These are phyloP conservation scores for Calyptommatus sinebrachiatus DNA, from an alignment of 2,113 vertebrate genomes.

Conservation along the genomic window DNA sequence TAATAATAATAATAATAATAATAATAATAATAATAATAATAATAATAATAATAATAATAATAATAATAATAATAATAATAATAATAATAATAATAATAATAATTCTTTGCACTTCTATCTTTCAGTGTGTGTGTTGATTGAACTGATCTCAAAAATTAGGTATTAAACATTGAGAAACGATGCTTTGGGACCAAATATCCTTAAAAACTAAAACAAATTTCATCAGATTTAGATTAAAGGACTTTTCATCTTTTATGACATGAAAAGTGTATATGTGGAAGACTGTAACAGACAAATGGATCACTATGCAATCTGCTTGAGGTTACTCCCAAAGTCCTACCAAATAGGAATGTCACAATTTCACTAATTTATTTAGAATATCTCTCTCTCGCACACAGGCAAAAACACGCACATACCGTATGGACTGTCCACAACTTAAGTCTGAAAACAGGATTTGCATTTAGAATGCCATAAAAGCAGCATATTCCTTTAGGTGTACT, in stretches of 20 bases:
- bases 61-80: no score
- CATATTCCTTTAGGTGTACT: conserved; percentile 55
- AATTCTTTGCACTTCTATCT: neutral
- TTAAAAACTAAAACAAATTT: conserved; percentile 50
- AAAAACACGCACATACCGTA: neutral
- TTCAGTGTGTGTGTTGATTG: conserved; percentile 35
- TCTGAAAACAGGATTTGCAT: conserved; percentile 68
- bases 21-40: no score
- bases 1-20: no score
- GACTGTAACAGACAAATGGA: neutral
- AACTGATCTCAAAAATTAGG: conserved; percentile 50
- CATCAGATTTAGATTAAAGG: conserved; percentile 47
- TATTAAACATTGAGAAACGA: conserved; percentile 26
- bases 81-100: no score
- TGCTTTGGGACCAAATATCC: conserved; percentile 24
- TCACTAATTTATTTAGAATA: conserved; percentile 49
- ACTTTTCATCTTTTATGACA: conserved; percentile 44
- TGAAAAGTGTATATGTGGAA: conserved; percentile 43
- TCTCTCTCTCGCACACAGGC: conserved; percentile 28
- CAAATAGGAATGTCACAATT: conserved; percentile 53
- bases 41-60: no score
- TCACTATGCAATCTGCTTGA: conserved; percentile 4
- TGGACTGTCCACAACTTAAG: conserved; percentile 53
- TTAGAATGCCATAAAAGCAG: conserved; percentile 67
- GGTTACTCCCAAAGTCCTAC: conserved; percentile 1